Base-by-base conservation (phyloP, 2,888 invertebrate genomes). In the Mycalesis mineus region DNA sequence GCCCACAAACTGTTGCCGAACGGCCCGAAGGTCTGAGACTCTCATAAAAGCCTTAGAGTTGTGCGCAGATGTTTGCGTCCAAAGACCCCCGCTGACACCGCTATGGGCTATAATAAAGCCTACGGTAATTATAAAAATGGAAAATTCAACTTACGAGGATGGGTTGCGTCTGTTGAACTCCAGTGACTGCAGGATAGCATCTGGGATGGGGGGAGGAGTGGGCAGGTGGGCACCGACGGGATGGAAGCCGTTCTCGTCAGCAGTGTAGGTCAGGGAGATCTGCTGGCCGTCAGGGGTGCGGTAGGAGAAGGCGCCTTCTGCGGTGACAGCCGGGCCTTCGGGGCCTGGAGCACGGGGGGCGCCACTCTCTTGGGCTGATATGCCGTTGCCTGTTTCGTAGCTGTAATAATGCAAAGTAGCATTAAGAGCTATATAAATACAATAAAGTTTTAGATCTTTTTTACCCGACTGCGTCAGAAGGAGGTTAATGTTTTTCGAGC, bases 161-260 rank as follows among this genome's bases (percentile, higher is more conserved):
- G 88, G 88, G 66, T 88, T 88, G 53, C 77, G 81, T 63, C 76
- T 84, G 72, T 88, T 88, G 73, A 88, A 88, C 64, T 90, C 90
- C 55, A 91, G 84, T 42, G 90, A 91, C 66, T 87, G 84, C 22
- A 91, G 78, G 69, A 92, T 92, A 57, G 91, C 76, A 56, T 86
- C 88, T 0, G 88, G 88, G 57, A 88, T 88, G 1, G 88, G 88
- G 0, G 92, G 92, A 1, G 92, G 91, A 0, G 91, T 92, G 48
- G 92, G 92, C n/a, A 92, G 84, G 65, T 92, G 92, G 1, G 91
- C 86, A 7, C 92, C 92, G 52, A 88, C 91, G 29, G 93, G 92
- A 70, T 93, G 92, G 87, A 93, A 93, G 61, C 94, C 94, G 70
- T 93, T 93, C 76, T 94, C 94, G 71, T 94, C 94, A 13, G 94